Evolutionary conservation across 2,888 invertebrate genomes (phyloP), one percentile per base, ranked within the genome.

Genomic region (Ernsta delagoae): DNA sequence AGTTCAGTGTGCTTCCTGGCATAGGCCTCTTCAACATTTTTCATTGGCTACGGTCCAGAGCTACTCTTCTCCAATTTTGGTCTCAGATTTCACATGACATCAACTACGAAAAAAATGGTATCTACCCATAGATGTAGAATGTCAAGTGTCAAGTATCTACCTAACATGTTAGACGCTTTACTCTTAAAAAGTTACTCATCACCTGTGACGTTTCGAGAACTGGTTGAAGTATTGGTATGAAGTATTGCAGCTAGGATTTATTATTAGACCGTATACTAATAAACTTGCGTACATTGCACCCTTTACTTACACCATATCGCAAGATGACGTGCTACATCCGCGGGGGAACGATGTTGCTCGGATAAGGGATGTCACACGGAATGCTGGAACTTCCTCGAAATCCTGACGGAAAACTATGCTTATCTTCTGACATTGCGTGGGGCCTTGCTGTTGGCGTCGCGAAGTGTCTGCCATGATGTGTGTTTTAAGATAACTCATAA

Each of bases 391-490:
- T 69, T 63, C 68, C 68, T 57, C 43, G 57, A 63, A 57, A 63
- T 6, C 31, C 12, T 59, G 59, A 53, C 63, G 16, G 41, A 48
- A 41, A 43, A n/a, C 50, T 59, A 43, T 34, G 16, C 45, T 64
- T 69, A 69, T 69, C 62, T 59, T 34, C 9, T 43, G 59, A 69
- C 53, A n/a, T 64, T 59, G 69, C 59, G 53, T 69, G 69, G 63
- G 69, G 41, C 53, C 69, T 36, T 24, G 53, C 56, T 36, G 36
- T 56, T 36, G 36, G 56, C 56, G 56, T 36, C 4, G 34, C n/a
- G 36, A 12, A 16, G n/a, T 16, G 7, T 16, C 50, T 45, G 34
- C 3, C 66, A 41, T 56, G 59, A 59, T 16, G 36, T 41, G 39
- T 41, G 16, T 56, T 24, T 36, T 3, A 24, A 61, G 67, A 68